Evolutionary conservation across 2,113 vertebrate species (phyloP), one percentile per base, ranked within the genome.

Genomic region (Struthidea cinerea): DNA sequence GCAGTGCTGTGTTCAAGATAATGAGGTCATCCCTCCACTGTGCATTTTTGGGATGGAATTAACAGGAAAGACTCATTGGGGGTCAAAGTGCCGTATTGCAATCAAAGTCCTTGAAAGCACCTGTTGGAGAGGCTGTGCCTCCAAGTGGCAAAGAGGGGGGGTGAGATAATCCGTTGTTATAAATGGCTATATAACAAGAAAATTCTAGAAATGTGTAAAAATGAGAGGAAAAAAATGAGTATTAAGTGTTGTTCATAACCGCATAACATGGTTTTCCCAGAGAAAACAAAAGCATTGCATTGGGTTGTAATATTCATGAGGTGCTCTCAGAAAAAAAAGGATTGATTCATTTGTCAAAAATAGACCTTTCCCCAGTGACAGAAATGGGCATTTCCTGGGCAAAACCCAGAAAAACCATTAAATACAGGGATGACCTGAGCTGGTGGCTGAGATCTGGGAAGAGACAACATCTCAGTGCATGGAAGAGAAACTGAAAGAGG

Each of bases 41-140:
- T 32, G 59, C 26, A 47, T 96, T 96, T 97, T 96, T 85, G 78
- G 80, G 37, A 52, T 92, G 50, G 53, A 91, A 79, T 52, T 84
- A 81, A 30, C 28, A 91, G 22, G 42, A 60, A 90, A 88, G 39
- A 28, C 41, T 94, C 87, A 55, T 5, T 69, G 83, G 56, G 53
- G 81, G n/a, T 74, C 78, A 89, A 92, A 94, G 92, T 95, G 77
- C 11, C 78, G 30, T n/a, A 46, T 64, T 80, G 56, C 59, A 81
- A 71, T 89, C 67, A 59, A 71, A 95, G 57, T 94, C 67, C 52
- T 95, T 95, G 9, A 79, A 91, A 90, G 47, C 16, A 86, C 46
- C 26, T 61, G 32, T 91, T 79, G 46, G 75, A 89, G 80, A 80
- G 23, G 35, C 12, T 81, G 18, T 30, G n/a, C 64, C 56, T 69